phyloP scores from a whole-genome alignment of 1,140 invertebrate species.

The Rhyzopertha dominica region DNA sequence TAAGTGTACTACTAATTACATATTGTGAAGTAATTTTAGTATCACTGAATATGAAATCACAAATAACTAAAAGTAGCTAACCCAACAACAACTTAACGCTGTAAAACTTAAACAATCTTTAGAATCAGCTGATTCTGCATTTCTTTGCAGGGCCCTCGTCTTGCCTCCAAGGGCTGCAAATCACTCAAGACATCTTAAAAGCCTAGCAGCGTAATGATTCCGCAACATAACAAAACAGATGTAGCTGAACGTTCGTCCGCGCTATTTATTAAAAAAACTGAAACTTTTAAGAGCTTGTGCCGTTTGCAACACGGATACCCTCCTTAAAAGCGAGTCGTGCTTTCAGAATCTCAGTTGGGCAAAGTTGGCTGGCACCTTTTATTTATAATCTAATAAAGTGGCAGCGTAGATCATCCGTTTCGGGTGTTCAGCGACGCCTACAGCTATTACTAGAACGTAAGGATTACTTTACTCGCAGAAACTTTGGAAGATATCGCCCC shows the following conservation, averaged over 20 bases:
- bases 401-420: conserved; percentile 29
- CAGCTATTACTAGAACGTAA: conserved; percentile 23
- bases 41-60: too few species aligned
- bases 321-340: too few species aligned
- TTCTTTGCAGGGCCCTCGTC: too few species aligned
- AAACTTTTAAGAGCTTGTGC: conserved; percentile 23
- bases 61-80: too few species aligned
- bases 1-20: too few species aligned
- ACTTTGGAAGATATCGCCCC: conserved; percentile 27
- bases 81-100: too few species aligned
- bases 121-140: too few species aligned
- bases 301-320: conserved; percentile 19
- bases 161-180: too few species aligned
- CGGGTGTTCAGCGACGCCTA: conserved; percentile 19
- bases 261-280: conserved; percentile 21
- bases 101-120: too few species aligned
- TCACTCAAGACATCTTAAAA: too few species aligned
- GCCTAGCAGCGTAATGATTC: not conserved
- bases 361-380: conserved; percentile 23
- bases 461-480: conserved; percentile 21
- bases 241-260: conserved; percentile 5
- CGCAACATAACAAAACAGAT: not conserved
- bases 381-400: conserved; percentile 41
- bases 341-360: too few species aligned
- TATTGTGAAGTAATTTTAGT: too few species aligned